Base-by-base conservation (phyloP, 1,140 invertebrate genomes). In the Rhizoglyphus robini region DNA sequence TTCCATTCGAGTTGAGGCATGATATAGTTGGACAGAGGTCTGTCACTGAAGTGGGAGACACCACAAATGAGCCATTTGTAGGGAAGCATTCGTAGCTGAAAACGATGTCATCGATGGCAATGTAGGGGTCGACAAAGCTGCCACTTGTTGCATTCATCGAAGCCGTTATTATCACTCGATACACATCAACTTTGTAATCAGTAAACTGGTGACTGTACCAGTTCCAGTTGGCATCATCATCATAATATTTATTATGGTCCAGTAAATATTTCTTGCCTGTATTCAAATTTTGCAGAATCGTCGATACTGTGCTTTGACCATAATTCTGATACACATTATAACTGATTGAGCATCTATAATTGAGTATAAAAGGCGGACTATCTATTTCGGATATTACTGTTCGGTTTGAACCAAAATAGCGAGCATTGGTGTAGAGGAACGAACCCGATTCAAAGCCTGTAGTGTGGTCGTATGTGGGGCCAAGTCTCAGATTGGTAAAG, bases 381-480 rank as follows among this genome's bases (percentile, higher is more conserved):
- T 60, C 58, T 13, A 60, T 60, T 27, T 23, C 29, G 15, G 58
- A 8, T 11, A 41, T 41, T 11, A 11, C 18, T 41, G 36, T 11
- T 8, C 18, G 8, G 18, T 11, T 41, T 41, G 36, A 11, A 11
- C 18, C 30, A 3, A 13, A n/a, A 2, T 15, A 27, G 13, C n/a
- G n/a, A n/a, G n/a, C n/a, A n/a, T n/a, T n/a, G n/a, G n/a, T n/a
- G n/a, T n/a, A n/a, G n/a, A n/a, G n/a, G n/a, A n/a, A n/a, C n/a
- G n/a, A n/a, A n/a, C n/a, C n/a, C n/a, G n/a, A 8, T 20, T 25
- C 23, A 41, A 11, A 41, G 18, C 61, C 63, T 3, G 67, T 63
- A 0, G 69, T 68, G 46, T 69, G 69, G 32, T 69, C 69, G 41
- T 61, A 30, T n/a, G 69, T 65, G 0, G 69, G 69, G 4, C 69